phyloP scores from a whole-genome alignment of 2,888 invertebrate species.

The Calliopum simillimum region DNA sequence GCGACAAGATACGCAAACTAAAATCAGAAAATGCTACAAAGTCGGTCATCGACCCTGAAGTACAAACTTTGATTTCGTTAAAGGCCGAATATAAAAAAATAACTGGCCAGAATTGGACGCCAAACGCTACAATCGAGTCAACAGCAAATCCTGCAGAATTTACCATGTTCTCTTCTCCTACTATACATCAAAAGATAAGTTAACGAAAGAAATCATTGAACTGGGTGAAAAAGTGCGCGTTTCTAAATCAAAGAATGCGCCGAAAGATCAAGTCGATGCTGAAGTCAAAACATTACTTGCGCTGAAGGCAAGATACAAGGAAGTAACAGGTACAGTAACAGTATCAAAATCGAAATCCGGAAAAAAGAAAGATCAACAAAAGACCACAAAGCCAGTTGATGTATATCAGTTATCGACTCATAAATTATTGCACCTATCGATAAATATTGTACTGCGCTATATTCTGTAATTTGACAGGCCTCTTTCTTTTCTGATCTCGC shows the following conservation, averaged over 20 bases:
- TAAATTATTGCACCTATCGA: too few species aligned
- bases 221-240: conserved; percentile 75
- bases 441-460: too few species aligned
- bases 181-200: conserved; percentile 53
- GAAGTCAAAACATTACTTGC: too few species aligned
- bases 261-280: too few species aligned
- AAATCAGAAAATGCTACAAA: too few species aligned
- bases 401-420: too few species aligned
- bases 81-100: conserved; percentile 73
- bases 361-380: conserved; percentile 57
- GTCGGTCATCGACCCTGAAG: conserved; percentile 67
- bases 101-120: conserved; percentile 68
- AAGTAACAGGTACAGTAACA: conserved; percentile 72
- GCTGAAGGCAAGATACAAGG: conserved; percentile 72
- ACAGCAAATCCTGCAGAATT: conserved; percentile 36
- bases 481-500: too few species aligned
- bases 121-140: conserved; percentile 53
- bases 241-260: too few species aligned
- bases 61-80: conserved; percentile 69
- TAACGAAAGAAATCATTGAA: conserved; percentile 69
- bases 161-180: conserved; percentile 46
- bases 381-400: too few species aligned
- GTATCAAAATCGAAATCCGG: conserved; percentile 54
- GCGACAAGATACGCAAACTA: too few species aligned
- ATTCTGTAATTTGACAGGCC: too few species aligned